Base-by-base conservation (phyloP, 2,888 invertebrate species). In the Volucella inflata region DNA sequence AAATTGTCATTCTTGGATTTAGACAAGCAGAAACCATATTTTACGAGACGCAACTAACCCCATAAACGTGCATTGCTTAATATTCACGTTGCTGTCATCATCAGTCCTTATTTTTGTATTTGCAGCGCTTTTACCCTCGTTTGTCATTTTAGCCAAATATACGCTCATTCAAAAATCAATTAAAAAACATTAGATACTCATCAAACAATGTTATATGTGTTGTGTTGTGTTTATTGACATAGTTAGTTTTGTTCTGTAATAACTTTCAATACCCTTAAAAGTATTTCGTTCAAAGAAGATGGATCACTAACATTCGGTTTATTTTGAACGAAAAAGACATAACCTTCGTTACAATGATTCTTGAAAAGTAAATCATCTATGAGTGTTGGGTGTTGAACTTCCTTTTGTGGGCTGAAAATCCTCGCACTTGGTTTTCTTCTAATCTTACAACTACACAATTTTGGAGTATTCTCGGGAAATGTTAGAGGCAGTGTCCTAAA, bases 261-360 rank as follows among this genome's bases (percentile, higher is more conserved):
- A 55, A 87, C 74, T 64, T 82, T 82, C 40, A 82, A 17, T 12
- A 87, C 82, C 50, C 87, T 76, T 30, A 87, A 36, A 1, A 87
- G 60, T 12, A 87, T n/a, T 40, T 87, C 87, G 14, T 78, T 82
- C 14, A 78, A 44, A 0, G 74, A 48, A n/a, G 4, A 57, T 0
- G 81, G 53, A 50, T 74, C 53, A 44, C 46, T 57, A 8, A 72
- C 14, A 53, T 81, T 85, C 38, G 80, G 57, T 0, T 87, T 72
- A 48, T 77, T 81, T 44, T 87, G 68, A 30, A 87, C 71, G 0
- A 82, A 64, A 42, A 87, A 87, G 1, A 87, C 82, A 16, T 78
- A 87, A 8, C 70, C 77, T 14, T 87, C 77, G 46, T 87, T 78
- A 16, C 85, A 85, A 2, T 72, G 77, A 14, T 76, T 62, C 9